Evolutionary conservation across 1,140 invertebrate species (phyloP), one percentile per base, ranked within the genome.

Genomic region (Dendroctonus valens): DNA sequence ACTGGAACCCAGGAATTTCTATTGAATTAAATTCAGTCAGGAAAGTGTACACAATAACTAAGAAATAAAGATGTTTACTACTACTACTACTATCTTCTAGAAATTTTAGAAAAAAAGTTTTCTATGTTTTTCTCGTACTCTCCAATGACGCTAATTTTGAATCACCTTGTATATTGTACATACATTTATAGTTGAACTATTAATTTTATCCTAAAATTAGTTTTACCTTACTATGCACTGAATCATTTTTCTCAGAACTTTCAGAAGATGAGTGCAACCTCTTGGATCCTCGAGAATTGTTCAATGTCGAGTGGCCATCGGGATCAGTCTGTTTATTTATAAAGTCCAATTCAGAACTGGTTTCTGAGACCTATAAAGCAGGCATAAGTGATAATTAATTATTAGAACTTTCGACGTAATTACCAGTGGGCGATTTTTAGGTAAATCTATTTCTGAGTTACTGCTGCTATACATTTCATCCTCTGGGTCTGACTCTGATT

Each of bases 401-500:
- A 52, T 9, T 6, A 53, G 5, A 15, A 51, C 37, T 51, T 62
- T 52, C 3, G 14, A 5, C 38, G 52, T 40, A 39, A 49, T 15
- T 61, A 70, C 69, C 50, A 65, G 49, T 9, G 39, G 12, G 6
- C 37, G 26, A 67, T 69, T 65, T 57, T 70, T 69, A 42, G 74
- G 78, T 12, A 74, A 75, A 64, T 80, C 75, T 70, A 72, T 77
- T 55, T 78, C 77, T 53, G 80, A 81, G 58, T 82, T 75, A 3
- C 80, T 78, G 52, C 78, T 77, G 5, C 79, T 81, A 67, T 80
- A 81, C 61, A 79, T 75, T 0, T 76, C 74, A 63, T 73, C 73
- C 69, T 85, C 81, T 52, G 81, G 80, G 42, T 84, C 83, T 51
- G 82, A 80, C 42, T 84, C 83, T 40, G 77, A 79, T 61, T 86